A percentile compares a stretch with the other conserved stretches of the same genome.
Conservation (phyloP, 2,888 invertebrate species). For the Mimas tiliae region DNA sequence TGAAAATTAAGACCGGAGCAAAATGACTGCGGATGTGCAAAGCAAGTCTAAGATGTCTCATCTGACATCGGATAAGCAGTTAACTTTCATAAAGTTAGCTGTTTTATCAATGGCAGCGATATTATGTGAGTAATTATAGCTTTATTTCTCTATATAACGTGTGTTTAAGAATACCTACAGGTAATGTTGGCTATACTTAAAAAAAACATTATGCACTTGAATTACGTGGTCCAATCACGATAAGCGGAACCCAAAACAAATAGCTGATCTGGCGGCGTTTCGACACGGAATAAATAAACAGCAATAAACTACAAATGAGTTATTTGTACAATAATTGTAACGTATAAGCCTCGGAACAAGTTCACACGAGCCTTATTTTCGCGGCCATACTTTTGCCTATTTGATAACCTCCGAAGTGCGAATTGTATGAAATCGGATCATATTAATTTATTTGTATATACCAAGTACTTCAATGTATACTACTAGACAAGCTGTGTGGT, state of each 20-base stretch:
- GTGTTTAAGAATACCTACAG: background rate
- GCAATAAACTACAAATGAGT: background rate
- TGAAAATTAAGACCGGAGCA: constrained; percentile 42
- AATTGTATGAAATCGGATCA: background rate
- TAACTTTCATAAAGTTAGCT: constrained; percentile 87
- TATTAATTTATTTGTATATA: too few species aligned
- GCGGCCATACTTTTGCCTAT: background rate
- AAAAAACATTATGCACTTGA: background rate
- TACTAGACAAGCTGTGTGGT: too few species aligned
- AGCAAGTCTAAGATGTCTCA: constrained; percentile 68
- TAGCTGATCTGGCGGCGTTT: background rate
- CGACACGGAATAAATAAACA: background rate
- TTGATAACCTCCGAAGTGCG: constrained; percentile 5
- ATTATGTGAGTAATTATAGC: constrained; percentile 89
- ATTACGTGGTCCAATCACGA: constrained; percentile 24
- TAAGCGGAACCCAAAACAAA: constrained; percentile 12
- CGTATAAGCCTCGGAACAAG: background rate
- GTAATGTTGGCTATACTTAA: background rate
- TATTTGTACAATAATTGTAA: background rate
- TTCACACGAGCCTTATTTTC: background rate
- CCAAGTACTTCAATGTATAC: too few species aligned
- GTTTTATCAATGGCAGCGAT: constrained; percentile 96
- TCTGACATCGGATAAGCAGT: constrained; percentile 80
- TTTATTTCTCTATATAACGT: background rate
- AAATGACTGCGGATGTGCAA: constrained; percentile 73